Conservation (phyloP, 2,113 vertebrate species). For the Oncorhynchus masou region DNA sequence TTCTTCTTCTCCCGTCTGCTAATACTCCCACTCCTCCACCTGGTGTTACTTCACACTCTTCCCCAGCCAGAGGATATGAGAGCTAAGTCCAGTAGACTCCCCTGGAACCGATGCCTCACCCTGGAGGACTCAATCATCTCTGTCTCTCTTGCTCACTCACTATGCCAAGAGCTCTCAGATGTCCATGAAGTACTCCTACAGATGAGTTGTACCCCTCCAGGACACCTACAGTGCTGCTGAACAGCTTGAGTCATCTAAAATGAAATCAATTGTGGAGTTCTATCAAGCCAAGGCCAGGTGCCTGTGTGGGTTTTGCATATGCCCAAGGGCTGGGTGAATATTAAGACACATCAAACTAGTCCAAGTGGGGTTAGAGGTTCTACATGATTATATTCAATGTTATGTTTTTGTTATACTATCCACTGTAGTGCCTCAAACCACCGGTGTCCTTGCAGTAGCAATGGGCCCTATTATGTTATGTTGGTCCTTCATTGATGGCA, state of each 20-base stretch:
- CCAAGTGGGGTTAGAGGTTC: conserved; percentile 16
- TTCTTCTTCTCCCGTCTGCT: not conserved
- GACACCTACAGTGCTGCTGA: conserved; percentile 6
- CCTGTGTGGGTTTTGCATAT: conserved; percentile 26
- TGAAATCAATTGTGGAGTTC: not conserved
- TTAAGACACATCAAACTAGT: conserved; percentile 4
- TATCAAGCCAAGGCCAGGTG: conserved; percentile 28
- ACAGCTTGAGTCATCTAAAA: not conserved
- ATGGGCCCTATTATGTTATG: not conserved
- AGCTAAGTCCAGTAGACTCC: conserved; percentile 18
- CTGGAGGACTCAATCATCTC: conserved; percentile 61
- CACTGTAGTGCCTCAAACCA: not conserved
- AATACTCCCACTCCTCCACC: not conserved
- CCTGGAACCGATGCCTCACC: conserved; percentile 30
- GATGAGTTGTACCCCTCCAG: conserved; percentile 7
- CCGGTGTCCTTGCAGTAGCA: not conserved
- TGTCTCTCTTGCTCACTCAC: conserved; percentile 24
- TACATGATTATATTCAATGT: conserved; percentile 6
- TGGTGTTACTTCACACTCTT: not conserved
- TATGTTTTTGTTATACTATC: too few species aligned
- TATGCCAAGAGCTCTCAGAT: conserved; percentile 38
- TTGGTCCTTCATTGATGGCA: not conserved
- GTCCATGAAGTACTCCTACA: conserved; percentile 16
- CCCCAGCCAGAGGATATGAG: conserved; percentile 1
- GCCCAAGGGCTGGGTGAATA: conserved; percentile 17